phyloP scores from a whole-genome alignment of 2,113 vertebrate genomes.

The Eulemur macaco region DNA sequence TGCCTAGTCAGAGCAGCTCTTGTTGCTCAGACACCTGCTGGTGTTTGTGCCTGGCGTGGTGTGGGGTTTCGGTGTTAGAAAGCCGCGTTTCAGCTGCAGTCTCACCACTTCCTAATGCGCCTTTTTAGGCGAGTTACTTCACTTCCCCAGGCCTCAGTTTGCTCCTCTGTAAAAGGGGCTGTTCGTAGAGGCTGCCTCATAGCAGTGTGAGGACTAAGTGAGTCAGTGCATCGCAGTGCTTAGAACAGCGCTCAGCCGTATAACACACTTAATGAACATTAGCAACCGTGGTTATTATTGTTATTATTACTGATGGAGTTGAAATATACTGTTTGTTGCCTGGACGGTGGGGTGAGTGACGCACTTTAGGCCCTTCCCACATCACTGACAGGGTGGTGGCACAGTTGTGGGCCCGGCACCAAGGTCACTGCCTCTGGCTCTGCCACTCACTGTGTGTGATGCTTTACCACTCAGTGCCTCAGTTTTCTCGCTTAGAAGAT shows the following conservation, averaged over 20 bases:
- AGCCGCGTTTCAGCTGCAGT: background rate
- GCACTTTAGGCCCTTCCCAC: background rate
- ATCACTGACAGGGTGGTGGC: background rate
- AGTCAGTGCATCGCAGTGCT: background rate
- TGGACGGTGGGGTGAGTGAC: background rate
- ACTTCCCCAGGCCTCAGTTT: background rate
- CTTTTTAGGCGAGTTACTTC: background rate
- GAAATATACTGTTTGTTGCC: background rate
- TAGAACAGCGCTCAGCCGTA: fast-evolving
- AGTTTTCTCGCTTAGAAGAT: background rate
- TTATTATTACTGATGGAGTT: too few species aligned
- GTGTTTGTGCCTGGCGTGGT: fast-evolving
- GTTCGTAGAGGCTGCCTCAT: fast-evolving
- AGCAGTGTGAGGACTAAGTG: background rate
- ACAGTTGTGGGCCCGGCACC: background rate
- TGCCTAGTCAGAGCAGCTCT: background rate
- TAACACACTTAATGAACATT: fast-evolving
- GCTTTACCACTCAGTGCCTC: background rate
- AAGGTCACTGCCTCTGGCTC: background rate
- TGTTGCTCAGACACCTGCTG: too few species aligned
- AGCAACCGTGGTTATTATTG: background rate
- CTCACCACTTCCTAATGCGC: background rate
- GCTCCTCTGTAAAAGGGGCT: background rate
- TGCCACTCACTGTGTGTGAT: background rate
- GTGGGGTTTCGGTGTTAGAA: background rate